These are phyloP conservation scores for Enteromius anoplus DNA, from an alignment of 2,797 vertebrate genomes.

Conservation along the genomic window DNA sequence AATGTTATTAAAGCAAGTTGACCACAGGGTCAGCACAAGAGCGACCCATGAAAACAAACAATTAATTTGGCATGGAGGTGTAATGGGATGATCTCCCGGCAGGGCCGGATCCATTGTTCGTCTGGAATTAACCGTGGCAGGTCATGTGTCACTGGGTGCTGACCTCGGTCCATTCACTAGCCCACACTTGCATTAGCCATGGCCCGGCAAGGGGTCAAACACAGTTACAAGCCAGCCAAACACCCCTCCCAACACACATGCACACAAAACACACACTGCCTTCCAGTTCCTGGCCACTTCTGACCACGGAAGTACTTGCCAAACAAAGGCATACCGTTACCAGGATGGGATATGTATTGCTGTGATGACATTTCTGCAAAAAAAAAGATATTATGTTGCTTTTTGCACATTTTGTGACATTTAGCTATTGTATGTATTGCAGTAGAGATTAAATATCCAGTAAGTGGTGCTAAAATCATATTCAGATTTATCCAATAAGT, in stretches of 20 bases:
- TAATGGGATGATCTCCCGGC: conserved; percentile 77
- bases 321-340: conserved; percentile 50
- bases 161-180: conserved; percentile 79
- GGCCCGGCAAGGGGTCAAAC: conserved; percentile 67
- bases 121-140: conserved; percentile 81
- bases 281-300: conserved; percentile 50
- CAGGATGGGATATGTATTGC: conserved; percentile 38
- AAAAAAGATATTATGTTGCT: neutral
- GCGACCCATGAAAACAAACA: conserved; percentile 72
- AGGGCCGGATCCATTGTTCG: conserved; percentile 76
- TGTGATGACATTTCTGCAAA: neutral
- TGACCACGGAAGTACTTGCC: conserved; percentile 44
- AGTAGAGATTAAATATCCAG: neutral
- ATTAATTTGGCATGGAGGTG: conserved; percentile 81
- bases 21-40: conserved; percentile 67
- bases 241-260: conserved; percentile 41
- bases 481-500: neutral
- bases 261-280: conserved; percentile 46
- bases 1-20: conserved; percentile 61
- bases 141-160: conserved; percentile 79
- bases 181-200: conserved; percentile 65
- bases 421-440: neutral
- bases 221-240: conserved; percentile 58
- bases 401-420: neutral
- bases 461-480: neutral